These are phyloP conservation scores for Acromyrmex charruanus DNA, from an alignment of 1,140 invertebrate genomes.

Conservation along the genomic window DNA sequence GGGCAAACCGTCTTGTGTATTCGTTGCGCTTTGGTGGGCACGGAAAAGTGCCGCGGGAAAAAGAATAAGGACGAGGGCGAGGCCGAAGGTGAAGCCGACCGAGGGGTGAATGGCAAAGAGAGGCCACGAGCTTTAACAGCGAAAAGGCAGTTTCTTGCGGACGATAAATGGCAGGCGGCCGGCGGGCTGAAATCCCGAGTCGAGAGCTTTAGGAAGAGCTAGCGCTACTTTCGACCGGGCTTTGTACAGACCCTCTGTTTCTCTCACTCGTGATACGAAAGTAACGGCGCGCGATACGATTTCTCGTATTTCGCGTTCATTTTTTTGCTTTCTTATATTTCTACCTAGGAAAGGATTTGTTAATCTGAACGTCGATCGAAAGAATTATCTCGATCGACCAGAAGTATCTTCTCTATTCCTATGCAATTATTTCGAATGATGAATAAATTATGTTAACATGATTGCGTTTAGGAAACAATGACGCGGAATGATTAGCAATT, in stretches of 20 bases:
- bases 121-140: conserved; percentile 37
- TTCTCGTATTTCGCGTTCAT: conserved; percentile 8
- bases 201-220: conserved; percentile 38
- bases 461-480: conserved; percentile 20
- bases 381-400: neutral
- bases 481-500: conserved; percentile 34
- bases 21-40: conserved; percentile 54
- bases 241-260: conserved; percentile 37
- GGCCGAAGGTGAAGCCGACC: conserved; percentile 35
- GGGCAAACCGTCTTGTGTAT: conserved; percentile 24
- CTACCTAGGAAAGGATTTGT: neutral
- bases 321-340: neutral
- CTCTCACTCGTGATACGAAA: conserved; percentile 40
- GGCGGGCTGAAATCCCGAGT: conserved; percentile 29
- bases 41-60: conserved; percentile 50
- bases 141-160: conserved; percentile 59
- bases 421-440: neutral
- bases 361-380: neutral
- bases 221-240: conserved; percentile 43
- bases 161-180: conserved; percentile 52
- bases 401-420: neutral
- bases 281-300: conserved; percentile 44
- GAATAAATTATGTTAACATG: conserved; percentile 39
- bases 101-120: conserved; percentile 45
- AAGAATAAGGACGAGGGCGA: neutral